Base-by-base conservation (phyloP, 2,113 vertebrate genomes). In the Colius striatus region DNA sequence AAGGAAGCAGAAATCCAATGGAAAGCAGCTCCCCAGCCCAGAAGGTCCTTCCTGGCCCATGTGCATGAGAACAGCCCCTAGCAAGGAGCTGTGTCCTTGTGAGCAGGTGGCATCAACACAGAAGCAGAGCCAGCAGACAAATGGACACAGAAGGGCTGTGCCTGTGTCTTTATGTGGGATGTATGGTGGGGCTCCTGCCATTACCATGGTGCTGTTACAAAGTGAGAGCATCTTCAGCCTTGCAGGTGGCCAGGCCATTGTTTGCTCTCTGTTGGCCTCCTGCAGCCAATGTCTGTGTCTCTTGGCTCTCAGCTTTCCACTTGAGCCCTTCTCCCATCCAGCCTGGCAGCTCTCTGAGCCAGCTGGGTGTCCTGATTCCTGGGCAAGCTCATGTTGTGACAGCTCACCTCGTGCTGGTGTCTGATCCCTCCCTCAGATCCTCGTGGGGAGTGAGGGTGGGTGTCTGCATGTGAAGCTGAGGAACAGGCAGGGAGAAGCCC, bases 1-100 rank as follows among this genome's bases (percentile, higher is more conserved):
- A 45, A 32, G 62, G 61, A 84, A 84, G 92, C 75, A 87, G 94
- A 87, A 93, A 76, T 80, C 34, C 80, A 84, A 76, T 72, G 87
- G 53, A 76, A 80, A 87, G 78, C 83, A 41, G 78, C 57, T 57
- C 76, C 45, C 16, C 62, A 66, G 87, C 87, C 65, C 58, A 55
- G 55, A 16, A 22, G 50, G 50, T 55, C 38, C 51, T 54, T 36
- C 62, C 71, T 63, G 76, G 83, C 45, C 50, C 25, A 1, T 1
- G 13, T 41, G 38, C 20, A 1, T 7, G 30, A 6, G 43, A 47
- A 21, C 48, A 10, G 19, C 71, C 73, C 4, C 6, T 11, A 1
- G 3, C 48, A 15, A 10, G 45, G 50, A 41, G 22, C 14, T 3
- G 16, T 0, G 2, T 63, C 65, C 76, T 21, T 34, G n/a, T 53